These are phyloP conservation scores for Diachrysia chrysitis DNA, from an alignment of 2,888 invertebrate genomes.

Conservation along the genomic window DNA sequence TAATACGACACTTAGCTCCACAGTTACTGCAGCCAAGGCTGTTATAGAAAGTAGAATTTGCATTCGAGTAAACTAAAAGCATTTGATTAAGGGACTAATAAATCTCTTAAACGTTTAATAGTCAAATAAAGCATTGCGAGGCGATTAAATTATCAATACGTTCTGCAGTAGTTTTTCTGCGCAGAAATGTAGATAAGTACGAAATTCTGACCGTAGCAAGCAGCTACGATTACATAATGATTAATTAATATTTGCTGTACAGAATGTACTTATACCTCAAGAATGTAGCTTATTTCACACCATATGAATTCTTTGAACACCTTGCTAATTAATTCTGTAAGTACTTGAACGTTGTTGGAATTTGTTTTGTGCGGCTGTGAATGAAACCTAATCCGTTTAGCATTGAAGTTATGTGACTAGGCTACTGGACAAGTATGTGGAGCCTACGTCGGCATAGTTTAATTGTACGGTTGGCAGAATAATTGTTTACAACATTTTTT, in stretches of 20 bases:
- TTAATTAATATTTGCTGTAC: conserved; percentile 9
- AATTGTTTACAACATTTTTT: not conserved
- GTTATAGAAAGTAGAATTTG: conserved; percentile 56
- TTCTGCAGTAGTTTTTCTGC: not conserved
- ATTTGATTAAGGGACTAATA: conserved; percentile 11
- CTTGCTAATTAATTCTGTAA: conserved; percentile 29
- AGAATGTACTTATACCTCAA: not conserved
- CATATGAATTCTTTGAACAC: conserved; percentile 26
- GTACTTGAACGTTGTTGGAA: conserved; percentile 38
- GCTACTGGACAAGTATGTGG: conserved; percentile 34
- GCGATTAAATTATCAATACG: not conserved
- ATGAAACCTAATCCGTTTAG: conserved; percentile 53
- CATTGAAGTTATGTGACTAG: conserved; percentile 51
- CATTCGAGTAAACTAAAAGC: conserved; percentile 42
- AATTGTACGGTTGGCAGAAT: not conserved
- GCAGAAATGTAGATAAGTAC: not conserved
- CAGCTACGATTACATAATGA: not conserved
- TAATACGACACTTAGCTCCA: conserved; percentile 33
- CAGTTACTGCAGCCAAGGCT: conserved; percentile 47
- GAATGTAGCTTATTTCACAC: conserved; percentile 34
- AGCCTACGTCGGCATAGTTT: not conserved
- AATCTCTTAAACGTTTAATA: not conserved
- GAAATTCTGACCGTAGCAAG: not conserved
- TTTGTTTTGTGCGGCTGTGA: conserved; percentile 42
- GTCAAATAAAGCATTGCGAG: not conserved